phyloP scores from a whole-genome alignment of 2,797 vertebrate genomes.

The Poeciliopsis presidionis region DNA sequence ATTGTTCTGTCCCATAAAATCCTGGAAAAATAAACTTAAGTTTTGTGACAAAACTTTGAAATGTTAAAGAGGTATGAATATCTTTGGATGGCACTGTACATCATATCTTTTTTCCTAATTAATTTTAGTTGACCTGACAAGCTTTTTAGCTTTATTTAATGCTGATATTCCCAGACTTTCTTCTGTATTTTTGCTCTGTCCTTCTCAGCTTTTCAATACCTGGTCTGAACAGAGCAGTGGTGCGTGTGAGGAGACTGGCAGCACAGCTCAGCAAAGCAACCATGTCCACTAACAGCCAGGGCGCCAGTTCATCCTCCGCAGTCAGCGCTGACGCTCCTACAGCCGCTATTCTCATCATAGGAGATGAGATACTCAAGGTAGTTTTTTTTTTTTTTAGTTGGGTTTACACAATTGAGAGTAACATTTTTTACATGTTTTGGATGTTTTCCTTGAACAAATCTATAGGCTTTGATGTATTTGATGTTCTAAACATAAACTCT shows the following conservation, averaged over 20 bases:
- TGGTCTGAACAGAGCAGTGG: constrained; percentile 70
- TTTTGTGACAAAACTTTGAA: background rate
- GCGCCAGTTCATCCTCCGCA: constrained; percentile 37
- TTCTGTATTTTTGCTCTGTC: constrained; percentile 4
- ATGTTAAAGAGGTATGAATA: background rate
- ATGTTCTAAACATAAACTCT: constrained; percentile 12
- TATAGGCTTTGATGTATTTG: constrained; percentile 7
- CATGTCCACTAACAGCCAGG: constrained; percentile 70
- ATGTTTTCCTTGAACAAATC: background rate
- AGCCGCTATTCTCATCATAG: constrained; percentile 92
- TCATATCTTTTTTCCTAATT: background rate
- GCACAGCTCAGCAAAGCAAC: constrained; percentile 71
- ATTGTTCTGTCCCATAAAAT: background rate
- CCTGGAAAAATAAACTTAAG: background rate
- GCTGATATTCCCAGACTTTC: background rate
- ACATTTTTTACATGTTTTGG: constrained; percentile 20
- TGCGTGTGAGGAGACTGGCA: constrained; percentile 73
- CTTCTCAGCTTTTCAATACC: constrained; percentile 56
- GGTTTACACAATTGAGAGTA: constrained; percentile 8
- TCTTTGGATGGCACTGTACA: background rate
- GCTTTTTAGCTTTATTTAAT: background rate
- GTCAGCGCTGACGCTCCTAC: constrained; percentile 73
- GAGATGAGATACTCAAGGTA: constrained; percentile 97
- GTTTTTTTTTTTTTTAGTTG: constrained; percentile 3
- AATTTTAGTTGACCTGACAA: background rate